These are phyloP conservation scores for Phoxinus phoxinus DNA, from an alignment of 2,113 vertebrate genomes.

Conservation along the genomic window DNA sequence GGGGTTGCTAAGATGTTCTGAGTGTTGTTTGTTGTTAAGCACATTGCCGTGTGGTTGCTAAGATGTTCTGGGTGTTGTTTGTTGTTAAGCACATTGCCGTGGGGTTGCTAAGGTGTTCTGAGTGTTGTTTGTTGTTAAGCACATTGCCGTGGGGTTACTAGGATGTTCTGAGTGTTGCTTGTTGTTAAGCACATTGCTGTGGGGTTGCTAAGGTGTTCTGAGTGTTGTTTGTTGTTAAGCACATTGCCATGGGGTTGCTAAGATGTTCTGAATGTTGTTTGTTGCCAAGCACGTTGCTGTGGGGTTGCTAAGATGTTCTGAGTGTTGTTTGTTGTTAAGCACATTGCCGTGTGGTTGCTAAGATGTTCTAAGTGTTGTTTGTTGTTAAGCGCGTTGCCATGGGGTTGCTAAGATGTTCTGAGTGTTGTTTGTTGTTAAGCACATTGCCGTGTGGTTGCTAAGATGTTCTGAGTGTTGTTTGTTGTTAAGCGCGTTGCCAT, in stretches of 20 bases:
- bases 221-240: not conserved
- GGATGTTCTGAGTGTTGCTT: not conserved
- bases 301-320: not conserved
- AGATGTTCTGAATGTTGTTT: not conserved
- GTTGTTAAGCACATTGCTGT: not conserved
- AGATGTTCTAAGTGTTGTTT: not conserved
- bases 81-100: not conserved
- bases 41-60: not conserved
- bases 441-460: not conserved
- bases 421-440: not conserved
- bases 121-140: not conserved
- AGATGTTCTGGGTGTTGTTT: not conserved
- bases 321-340: not conserved
- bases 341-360: not conserved
- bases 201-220: not conserved
- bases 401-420: not conserved
- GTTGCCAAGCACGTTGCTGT: not conserved
- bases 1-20: not conserved
- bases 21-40: not conserved
- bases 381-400: not conserved
- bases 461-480: not conserved
- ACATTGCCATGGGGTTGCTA: not conserved
- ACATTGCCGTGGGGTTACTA: not conserved
- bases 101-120: not conserved
- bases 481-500: not conserved